These are phyloP conservation scores for Metallyticus violacea DNA, from an alignment of 2,888 invertebrate genomes.

Conservation along the genomic window DNA sequence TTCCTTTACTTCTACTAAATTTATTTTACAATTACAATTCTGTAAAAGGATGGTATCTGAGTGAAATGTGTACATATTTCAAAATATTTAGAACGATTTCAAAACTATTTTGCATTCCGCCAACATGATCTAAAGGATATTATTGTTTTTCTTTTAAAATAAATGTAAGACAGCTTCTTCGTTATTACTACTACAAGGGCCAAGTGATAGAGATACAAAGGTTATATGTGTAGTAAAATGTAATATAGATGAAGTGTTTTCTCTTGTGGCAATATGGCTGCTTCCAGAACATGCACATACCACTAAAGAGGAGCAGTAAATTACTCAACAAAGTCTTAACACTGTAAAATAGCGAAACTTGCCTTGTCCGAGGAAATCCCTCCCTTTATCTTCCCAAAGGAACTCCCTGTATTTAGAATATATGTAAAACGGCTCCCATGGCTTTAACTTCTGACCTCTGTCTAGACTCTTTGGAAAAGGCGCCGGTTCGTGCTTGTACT, in stretches of 20 bases:
- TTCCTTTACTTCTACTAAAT: no score
- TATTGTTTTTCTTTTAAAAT: no score
- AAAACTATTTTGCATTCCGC: no score
- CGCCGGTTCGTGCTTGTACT: background rate
- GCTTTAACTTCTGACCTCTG: background rate
- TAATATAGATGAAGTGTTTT: background rate
- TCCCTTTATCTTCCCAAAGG: background rate
- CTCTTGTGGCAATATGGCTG: background rate
- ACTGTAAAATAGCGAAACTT: background rate
- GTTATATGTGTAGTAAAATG: background rate
- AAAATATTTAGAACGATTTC: no score
- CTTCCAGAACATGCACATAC: background rate
- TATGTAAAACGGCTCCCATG: conserved; percentile 1
- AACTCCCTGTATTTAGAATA: background rate
- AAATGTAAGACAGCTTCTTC: no score
- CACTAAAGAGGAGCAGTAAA: background rate
- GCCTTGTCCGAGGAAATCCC: background rate
- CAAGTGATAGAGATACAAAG: no score
- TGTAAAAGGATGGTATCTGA: no score
- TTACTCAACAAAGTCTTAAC: background rate
- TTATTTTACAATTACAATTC: no score
- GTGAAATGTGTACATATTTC: no score
- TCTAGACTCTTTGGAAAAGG: conserved; percentile 1
- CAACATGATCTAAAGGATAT: no score
- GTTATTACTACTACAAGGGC: no score